These are phyloP conservation scores for Macrosiphum euphorbiae DNA, from an alignment of 2,888 invertebrate genomes.

Conservation along the genomic window DNA sequence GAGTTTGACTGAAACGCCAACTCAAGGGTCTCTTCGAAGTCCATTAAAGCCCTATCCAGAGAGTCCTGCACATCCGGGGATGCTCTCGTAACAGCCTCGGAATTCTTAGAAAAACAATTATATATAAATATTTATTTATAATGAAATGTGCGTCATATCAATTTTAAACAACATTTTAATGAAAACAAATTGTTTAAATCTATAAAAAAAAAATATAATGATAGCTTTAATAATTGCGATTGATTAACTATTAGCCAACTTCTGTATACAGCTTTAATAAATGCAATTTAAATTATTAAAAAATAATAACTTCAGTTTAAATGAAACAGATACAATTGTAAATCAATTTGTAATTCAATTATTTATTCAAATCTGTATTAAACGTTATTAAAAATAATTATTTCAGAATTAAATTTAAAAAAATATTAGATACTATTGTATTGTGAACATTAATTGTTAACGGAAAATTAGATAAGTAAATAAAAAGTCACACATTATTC, in stretches of 20 bases:
- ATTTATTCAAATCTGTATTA: neutral
- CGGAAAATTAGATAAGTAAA: neutral
- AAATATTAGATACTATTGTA: neutral
- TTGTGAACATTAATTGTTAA: neutral
- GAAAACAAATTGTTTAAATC: neutral
- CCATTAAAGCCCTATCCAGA: constrained; percentile 75
- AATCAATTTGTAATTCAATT: neutral
- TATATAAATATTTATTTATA: neutral
- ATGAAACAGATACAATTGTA: neutral
- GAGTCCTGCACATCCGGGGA: constrained; percentile 68
- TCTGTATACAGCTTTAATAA: neutral
- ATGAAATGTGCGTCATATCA: neutral
- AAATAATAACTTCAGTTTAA: neutral
- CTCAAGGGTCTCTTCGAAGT: constrained; percentile 80
- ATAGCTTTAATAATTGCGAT: neutral
- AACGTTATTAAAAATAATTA: neutral
- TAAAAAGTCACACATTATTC: neutral
- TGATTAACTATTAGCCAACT: neutral
- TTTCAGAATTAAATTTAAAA: neutral
- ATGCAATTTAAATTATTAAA: neutral
- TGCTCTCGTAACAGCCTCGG: constrained; percentile 61
- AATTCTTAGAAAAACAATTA: constrained; percentile 1
- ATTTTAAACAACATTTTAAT: neutral
- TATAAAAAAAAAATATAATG: neutral
- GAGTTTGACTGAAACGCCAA: constrained; percentile 70